Base-by-base conservation (phyloP, 2,797 vertebrate species). In the Schizothorax lantsangensis region DNA sequence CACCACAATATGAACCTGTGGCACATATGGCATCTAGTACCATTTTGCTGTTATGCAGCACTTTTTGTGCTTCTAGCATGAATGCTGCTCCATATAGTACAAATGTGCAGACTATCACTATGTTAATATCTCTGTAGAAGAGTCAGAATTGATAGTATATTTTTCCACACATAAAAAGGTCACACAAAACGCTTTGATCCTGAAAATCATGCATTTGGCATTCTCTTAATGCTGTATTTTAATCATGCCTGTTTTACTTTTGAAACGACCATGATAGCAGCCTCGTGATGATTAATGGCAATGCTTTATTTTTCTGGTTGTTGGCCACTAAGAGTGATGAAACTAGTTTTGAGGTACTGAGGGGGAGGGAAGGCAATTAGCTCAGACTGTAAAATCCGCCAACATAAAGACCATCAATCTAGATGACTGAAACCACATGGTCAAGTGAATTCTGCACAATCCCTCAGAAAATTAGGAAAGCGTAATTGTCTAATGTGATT, bases 361-460 rank as follows among this genome's bases (percentile, higher is more conserved):
- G 69, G 84, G 75, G 80, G 86, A 69, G 75, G 73, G 62, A 79
- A 85, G 77, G 84, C 81, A 90, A 93, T 94, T 94, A 94, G 93
- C 91, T 91, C 90, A 91, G 93, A 93, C 91, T 93, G 93, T 92
- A 93, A 93, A 88, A 88, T 90, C 92, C 91, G 89, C 93, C 88
- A 93, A 87, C 89, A 86, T 92, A 88, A 91, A 89, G 87, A 84
- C 91, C 94, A 95, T 95, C 93, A 93, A 93, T 94, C 94, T 86
- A 30, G 26, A 52, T 86, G 84, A 84, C 81, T 92, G 92, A 90
- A 93, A 92, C 81, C 90, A 91, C 91, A 94, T 93, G 88, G 88
- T 90, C 89, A 91, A 93, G 92, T 92, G 91, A 92, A 89, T 94
- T 90, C 90, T 91, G 89, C 88, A 90, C 91, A 91, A 92, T 89